Conservation (phyloP, 1,140 invertebrate genomes). For the Phocides pigmalion region DNA sequence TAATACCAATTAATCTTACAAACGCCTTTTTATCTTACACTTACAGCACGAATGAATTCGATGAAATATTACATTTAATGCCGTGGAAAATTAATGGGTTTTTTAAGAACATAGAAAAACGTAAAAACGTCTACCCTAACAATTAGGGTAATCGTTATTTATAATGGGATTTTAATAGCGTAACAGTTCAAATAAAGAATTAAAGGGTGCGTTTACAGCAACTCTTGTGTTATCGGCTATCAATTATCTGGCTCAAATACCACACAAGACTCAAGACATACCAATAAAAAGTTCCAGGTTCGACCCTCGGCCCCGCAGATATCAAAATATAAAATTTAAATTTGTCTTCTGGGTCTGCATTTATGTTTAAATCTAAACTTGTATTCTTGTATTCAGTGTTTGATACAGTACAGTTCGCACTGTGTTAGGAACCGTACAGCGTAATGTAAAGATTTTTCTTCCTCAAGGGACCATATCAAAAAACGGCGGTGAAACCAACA, state of each 20-base stretch:
- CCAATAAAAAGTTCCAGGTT: no score
- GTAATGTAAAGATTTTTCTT: constrained; percentile 4
- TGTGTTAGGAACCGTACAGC: no score
- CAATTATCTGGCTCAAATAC: no score
- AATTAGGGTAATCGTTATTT: constrained; percentile 19
- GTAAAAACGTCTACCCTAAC: not conserved
- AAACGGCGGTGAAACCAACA: constrained; percentile 7
- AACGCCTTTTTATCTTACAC: constrained; percentile 59
- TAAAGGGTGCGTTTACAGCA: not conserved
- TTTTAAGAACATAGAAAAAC: constrained; percentile 11
- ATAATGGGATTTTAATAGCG: constrained; percentile 18
- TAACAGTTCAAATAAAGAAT: constrained; percentile 1
- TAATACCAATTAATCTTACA: constrained; percentile 72
- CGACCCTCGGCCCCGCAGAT: no score
- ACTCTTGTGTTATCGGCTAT: not conserved
- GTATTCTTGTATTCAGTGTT: no score
- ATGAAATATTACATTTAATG: constrained; percentile 28
- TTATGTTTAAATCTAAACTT: no score
- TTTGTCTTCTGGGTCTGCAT: no score
- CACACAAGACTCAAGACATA: no score
- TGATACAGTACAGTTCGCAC: no score
- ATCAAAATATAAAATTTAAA: no score
- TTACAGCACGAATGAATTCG: constrained; percentile 19
- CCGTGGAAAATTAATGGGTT: constrained; percentile 5
- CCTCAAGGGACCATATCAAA: constrained; percentile 18